Conservation (phyloP, 2,113 vertebrate genomes). For the Dunckerocampus dactyliophorus region DNA sequence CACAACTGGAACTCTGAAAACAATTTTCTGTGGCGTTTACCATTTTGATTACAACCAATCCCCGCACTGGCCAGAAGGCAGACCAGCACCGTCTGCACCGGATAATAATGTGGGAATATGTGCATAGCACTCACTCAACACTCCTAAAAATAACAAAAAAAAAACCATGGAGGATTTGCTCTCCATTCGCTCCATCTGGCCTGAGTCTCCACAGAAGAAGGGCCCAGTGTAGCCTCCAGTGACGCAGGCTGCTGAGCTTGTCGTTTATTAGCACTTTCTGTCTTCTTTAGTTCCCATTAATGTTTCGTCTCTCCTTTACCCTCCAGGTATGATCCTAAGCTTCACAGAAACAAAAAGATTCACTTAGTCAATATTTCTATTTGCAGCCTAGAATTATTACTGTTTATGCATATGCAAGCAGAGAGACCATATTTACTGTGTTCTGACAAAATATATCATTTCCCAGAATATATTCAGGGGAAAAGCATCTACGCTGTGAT, state of each 20-base stretch:
- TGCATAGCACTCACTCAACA: slow-evolving; percentile 17
- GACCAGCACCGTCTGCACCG: slow-evolving; percentile 31
- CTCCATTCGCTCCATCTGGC: neutral
- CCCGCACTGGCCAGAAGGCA: slow-evolving; percentile 23
- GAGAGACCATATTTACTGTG: slow-evolving; percentile 68
- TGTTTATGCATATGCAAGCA: slow-evolving; percentile 59
- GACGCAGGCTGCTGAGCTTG: slow-evolving; percentile 15
- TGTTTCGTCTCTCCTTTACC: slow-evolving; percentile 11
- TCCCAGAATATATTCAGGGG: slow-evolving; percentile 40
- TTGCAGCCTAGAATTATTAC: slow-evolving; percentile 28
- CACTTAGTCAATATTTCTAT: slow-evolving; percentile 18
- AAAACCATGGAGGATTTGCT: neutral
- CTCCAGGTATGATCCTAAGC: slow-evolving; percentile 21
- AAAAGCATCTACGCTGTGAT: slow-evolving; percentile 56
- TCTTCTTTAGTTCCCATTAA: slow-evolving; percentile 10
- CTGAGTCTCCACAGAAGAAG: slow-evolving; percentile 15
- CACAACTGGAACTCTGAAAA: slow-evolving; percentile 41
- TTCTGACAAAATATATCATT: slow-evolving; percentile 33
- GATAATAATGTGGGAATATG: slow-evolving; percentile 30
- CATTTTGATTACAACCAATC: slow-evolving; percentile 36
- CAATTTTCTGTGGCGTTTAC: slow-evolving; percentile 25
- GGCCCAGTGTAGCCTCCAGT: slow-evolving; percentile 7
- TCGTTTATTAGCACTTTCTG: slow-evolving; percentile 36
- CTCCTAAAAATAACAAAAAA: slow-evolving; percentile 13
- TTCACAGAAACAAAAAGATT: slow-evolving; percentile 16